Base-by-base conservation (phyloP, 2,113 vertebrate genomes). In the Lota lota region DNA sequence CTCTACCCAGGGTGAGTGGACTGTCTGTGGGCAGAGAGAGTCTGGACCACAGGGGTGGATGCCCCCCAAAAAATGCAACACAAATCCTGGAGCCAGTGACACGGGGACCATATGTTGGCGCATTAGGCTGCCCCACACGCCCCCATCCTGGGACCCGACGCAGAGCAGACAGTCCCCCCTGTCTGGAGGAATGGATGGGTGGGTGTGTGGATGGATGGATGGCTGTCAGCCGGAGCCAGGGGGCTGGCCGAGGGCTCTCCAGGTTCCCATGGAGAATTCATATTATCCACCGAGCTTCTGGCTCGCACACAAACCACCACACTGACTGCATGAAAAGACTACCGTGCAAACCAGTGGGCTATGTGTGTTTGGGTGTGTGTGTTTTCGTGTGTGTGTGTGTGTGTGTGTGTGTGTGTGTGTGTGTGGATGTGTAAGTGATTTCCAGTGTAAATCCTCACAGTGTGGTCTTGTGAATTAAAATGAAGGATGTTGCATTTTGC, bases 201-300 rank as follows among this genome's bases (percentile, higher is more conserved):
- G 80, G 82, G 71, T 75, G 77, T 66, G 75, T 72, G 40, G 40
- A 47, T 47, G 40, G 40, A 47, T 47, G 40, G 40, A 47, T 47
- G 40, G 40, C 40, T 47, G 40, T 47, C 40, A 12, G 12, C 10
- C 10, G 40, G 11, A 47, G 40, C 40, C 40, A 47, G 40, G 40
- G 40, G 40, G 40, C 40, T 67, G 77, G 73, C 75, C 81, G 10
- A 51, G 67, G 81, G 83, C 80, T 82, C 84, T 71, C 83, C 83
- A 75, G 80, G 76, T 88, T 85, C 87, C 88, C 87, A 78, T 87
- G 88, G 83, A 86, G 85, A 90, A 87, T 85, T 81, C 79, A 85
- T 79, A 83, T 88, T 81, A 84, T 87, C 83, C 84, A 78, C 75
- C 63, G 72, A 71, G 76, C 76, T 62, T 63, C 76, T 68, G 50